Base-by-base conservation (phyloP, 2,888 invertebrate genomes). In the Eristalis tenax region DNA sequence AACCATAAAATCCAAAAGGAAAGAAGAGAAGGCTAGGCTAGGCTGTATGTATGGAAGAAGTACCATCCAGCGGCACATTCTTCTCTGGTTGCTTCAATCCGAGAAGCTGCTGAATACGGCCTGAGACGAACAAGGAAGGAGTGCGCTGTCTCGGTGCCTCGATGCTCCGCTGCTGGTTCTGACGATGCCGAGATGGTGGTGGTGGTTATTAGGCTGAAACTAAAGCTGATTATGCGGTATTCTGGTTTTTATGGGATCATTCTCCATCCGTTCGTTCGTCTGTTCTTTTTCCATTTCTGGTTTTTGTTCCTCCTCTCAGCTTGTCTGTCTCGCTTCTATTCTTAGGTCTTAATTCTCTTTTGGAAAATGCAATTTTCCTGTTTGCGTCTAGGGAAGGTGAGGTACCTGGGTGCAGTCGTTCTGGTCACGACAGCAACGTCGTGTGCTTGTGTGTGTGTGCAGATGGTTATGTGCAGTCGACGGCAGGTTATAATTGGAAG, bases 161-260 rank as follows among this genome's bases (percentile, higher is more conserved):
- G 50, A n/a, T 50, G 8, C 50, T 18, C 26, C 26, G n/a, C n/a
- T n/a, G n/a, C 4, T 4, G n/a, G n/a, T 43, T 15, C 15, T 43
- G 43, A 50, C 13, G 43, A 18, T 18, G 35, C 1, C 8, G 43
- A 3, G 43, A 18, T 50, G 50, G 18, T 50, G 50, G 18, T 82
- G 74, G 70, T 69, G 76, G 75, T 83, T 79, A 87, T 87, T 76
- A 83, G 76, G 79, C 83, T 87, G 86, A 87, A 87, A 87, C 79
- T 83, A 76, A 83, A 87, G 87, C 83, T 87, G 82, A 86, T 86
- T 86, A 86, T 86, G 83, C 86, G 83, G 86, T 83, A 74, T 83
- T 86, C 83, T 82, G 86, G 70, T 83, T 86, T 86, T 86, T 86
- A 86, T 86, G 83, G 74, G 78, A 86, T 74, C 82, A 83, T 83